Percentiles rank a stretch among this genome's conserved stretches.
Evolutionary conservation across 2,888 invertebrate genomes (phyloP).

Genomic region (Oxyteleia sp.): DNA sequence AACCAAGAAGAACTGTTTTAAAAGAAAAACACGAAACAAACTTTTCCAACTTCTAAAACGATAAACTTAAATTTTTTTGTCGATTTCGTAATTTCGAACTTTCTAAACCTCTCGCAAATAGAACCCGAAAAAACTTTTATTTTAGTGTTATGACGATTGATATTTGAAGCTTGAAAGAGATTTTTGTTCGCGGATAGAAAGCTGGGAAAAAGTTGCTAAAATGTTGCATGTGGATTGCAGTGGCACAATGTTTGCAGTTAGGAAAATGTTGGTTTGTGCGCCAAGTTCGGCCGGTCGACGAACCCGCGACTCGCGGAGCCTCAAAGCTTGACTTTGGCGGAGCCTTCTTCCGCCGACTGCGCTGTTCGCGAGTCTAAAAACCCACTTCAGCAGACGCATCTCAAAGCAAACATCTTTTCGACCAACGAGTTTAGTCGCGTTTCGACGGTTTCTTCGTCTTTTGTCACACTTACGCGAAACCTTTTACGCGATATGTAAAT

Average conservation of each 20-base stretch:
- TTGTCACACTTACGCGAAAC: too few relatives aligned
- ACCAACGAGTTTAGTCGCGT: slow-evolving; percentile 1
- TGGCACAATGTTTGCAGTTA: slow-evolving; percentile 36
- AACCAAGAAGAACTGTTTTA: too few relatives aligned
- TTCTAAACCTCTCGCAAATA: too few relatives aligned
- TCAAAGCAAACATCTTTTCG: slow-evolving; percentile 36
- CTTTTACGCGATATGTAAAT: neutral
- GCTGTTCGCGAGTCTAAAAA: slow-evolving; percentile 48
- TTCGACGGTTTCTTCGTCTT: too few relatives aligned
- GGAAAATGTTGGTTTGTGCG: slow-evolving; percentile 50
- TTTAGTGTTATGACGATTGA: slow-evolving; percentile 6
- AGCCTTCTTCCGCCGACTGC: slow-evolving; percentile 35
- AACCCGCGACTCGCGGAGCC: slow-evolving; percentile 54
- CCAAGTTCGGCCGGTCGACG: slow-evolving; percentile 70
- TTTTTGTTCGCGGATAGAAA: slow-evolving; percentile 12
- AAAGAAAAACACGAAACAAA: too few relatives aligned
- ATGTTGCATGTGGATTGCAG: slow-evolving; percentile 14
- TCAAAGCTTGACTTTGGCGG: slow-evolving; percentile 60
- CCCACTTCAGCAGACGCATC: slow-evolving; percentile 35
- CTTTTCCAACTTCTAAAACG: too few relatives aligned
- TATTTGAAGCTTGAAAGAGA: neutral
- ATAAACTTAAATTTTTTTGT: too few relatives aligned
- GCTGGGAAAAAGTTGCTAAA: slow-evolving; percentile 31
- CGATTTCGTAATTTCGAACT: too few relatives aligned
- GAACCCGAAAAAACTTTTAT: too few relatives aligned